Evolutionary conservation across 1,140 invertebrate genomes (phyloP), one percentile per base, ranked within the genome.

Genomic region (Zaprionus kolodkinae): DNA sequence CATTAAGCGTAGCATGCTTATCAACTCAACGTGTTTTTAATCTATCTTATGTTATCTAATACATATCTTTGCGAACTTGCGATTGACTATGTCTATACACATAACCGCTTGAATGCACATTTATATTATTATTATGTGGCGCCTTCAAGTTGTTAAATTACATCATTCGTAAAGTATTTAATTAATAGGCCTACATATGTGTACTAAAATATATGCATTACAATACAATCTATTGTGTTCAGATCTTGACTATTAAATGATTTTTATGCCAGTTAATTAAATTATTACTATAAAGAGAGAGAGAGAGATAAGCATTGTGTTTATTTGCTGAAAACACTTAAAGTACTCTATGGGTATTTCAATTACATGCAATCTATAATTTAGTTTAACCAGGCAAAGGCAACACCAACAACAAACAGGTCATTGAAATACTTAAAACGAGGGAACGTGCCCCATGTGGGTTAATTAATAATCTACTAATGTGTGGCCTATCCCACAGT

Each of bases 381-480:
- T 25, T 25, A n/a, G n/a, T 50, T 50, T 17, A 50, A 17, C 45
- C 45, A 15, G 7, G 15, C 40, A 50, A 50, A 50, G 17, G 15
- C 45, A 50, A 50, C 3, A 21, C n/a, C 17, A 48, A n/a, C 15
- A 48, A 21, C 45, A 48, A 48, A n/a, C 15, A 50, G 55, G 45
- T 65, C 50, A 76, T 65, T 60, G 55, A 76, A 43, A 56, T 33
- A 59, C 30, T 62, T 33, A 30, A 30, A 50, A 30, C n/a, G 21
- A 52, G 27, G 36, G 40, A 52, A 21, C 43, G 67, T 25, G 60
- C 17, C 36, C 45, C 54, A 54, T 61, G 54, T 65, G 68, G 65
- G 60, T 76, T 71, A 65, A 76, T 76, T 64, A 71, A 50, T 70
- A 40, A 61, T 52, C 11, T 6, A 30, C 27, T 6, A 30, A 1